These are phyloP conservation scores for Drosophila atroscutellata DNA, from an alignment of 2,888 invertebrate genomes.

Conservation along the genomic window DNA sequence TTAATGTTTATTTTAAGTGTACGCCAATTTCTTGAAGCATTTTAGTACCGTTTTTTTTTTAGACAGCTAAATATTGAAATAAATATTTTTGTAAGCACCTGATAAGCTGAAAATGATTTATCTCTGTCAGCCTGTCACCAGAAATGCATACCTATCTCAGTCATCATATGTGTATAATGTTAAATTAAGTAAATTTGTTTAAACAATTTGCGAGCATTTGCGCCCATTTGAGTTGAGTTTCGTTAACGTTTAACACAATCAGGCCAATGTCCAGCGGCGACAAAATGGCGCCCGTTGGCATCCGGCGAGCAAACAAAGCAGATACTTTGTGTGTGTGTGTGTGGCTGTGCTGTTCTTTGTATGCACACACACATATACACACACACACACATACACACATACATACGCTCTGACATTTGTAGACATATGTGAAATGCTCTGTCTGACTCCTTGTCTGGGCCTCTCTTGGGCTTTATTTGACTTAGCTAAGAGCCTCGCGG, in stretches of 20 bases:
- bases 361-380: constrained; percentile 3
- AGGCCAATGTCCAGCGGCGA: constrained; percentile 46
- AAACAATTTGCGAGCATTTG: constrained; percentile 33
- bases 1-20: neutral
- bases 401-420: neutral
- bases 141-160: neutral
- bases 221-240: constrained; percentile 18
- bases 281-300: constrained; percentile 52
- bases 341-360: neutral
- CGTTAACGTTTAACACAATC: constrained; percentile 28
- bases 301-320: constrained; percentile 42
- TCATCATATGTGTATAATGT: neutral
- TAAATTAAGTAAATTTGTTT: constrained; percentile 25
- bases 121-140: neutral
- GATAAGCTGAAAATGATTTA: neutral
- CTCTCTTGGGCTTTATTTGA: constrained; percentile 55
- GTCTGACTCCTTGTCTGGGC: constrained; percentile 51
- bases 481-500: constrained; percentile 45
- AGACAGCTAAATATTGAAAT: neutral
- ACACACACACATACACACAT: neutral
- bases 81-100: neutral
- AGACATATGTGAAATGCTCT: constrained; percentile 34
- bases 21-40: too few relatives aligned
- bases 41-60: rapidly evolving
- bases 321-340: neutral